These are phyloP conservation scores for Pyrocoelia pectoralis DNA, from an alignment of 2,888 invertebrate species.

Conservation along the genomic window DNA sequence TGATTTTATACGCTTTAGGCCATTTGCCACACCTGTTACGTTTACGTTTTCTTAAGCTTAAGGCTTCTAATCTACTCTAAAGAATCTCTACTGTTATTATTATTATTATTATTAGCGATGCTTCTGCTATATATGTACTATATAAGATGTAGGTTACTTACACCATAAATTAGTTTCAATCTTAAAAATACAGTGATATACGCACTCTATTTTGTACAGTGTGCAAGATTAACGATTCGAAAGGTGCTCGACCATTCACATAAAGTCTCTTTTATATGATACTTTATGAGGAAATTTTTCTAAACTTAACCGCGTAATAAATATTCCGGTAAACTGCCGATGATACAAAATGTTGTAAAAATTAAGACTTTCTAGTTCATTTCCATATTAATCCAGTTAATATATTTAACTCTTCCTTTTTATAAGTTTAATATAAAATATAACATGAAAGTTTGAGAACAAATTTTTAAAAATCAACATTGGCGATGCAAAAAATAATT, in stretches of 20 bases:
- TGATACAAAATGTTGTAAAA: slow-evolving; percentile 14
- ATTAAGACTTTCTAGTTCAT: slow-evolving; percentile 21
- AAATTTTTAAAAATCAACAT: not conserved
- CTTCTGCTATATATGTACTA: slow-evolving; percentile 21
- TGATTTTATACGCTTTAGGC: slow-evolving; percentile 33
- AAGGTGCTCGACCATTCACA: slow-evolving; percentile 15
- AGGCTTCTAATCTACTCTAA: slow-evolving; percentile 30
- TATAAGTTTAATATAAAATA: not conserved
- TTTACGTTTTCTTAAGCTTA: slow-evolving; percentile 20
- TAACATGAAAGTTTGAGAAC: not conserved
- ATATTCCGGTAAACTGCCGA: slow-evolving; percentile 15
- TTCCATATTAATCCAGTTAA: slow-evolving; percentile 9
- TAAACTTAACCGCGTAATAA: slow-evolving; percentile 17
- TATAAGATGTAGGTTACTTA: slow-evolving; percentile 36
- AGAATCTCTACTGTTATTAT: slow-evolving; percentile 31
- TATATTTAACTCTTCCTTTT: not conserved
- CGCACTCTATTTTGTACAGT: slow-evolving; percentile 25
- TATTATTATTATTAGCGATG: slow-evolving; percentile 27
- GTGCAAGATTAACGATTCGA: slow-evolving; percentile 27
- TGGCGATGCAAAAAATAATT: no score
- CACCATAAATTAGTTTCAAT: slow-evolving; percentile 33
- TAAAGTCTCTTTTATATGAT: slow-evolving; percentile 14
- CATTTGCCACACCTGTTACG: slow-evolving; percentile 35
- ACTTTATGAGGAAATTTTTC: slow-evolving; percentile 10
- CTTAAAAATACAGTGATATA: slow-evolving; percentile 30